Conservation (phyloP, 2,113 vertebrate species). For the Nansenia antarctica region DNA sequence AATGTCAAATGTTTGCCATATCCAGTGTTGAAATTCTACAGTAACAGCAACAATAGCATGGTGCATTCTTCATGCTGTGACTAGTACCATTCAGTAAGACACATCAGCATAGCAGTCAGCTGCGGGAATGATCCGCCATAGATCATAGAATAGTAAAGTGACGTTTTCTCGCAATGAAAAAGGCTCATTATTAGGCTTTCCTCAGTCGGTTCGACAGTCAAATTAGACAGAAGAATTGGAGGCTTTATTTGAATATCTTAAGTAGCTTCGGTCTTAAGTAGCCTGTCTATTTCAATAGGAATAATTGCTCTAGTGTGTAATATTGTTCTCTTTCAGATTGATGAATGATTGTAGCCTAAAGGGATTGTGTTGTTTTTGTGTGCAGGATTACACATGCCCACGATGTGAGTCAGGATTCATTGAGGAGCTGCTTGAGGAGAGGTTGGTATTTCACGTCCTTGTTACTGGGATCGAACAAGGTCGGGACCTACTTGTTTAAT, state of each 20-base stretch:
- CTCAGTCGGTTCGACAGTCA: neutral
- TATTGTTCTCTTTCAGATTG: too few species aligned
- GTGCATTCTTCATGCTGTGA: conserved; percentile 19
- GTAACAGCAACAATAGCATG: conserved; percentile 18
- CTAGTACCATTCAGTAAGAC: conserved; percentile 32
- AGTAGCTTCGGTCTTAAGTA: too few species aligned
- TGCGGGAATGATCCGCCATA: conserved; percentile 52
- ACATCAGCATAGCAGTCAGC: conserved; percentile 30
- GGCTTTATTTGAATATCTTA: too few species aligned
- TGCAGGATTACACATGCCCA: conserved; percentile 92
- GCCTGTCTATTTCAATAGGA: too few species aligned
- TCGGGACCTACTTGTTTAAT: conserved; percentile 67
- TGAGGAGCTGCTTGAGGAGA: conserved; percentile 90
- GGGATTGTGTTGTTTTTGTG: neutral
- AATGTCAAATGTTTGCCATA: neutral
- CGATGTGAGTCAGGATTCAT: conserved; percentile 95
- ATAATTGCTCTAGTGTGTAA: too few species aligned
- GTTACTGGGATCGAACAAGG: too few species aligned
- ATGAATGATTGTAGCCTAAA: neutral
- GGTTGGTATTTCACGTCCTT: too few species aligned
- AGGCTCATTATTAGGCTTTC: conserved; percentile 15
- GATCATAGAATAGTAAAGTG: conserved; percentile 18
- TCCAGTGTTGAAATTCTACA: conserved; percentile 8
- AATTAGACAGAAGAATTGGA: neutral
- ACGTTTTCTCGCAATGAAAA: conserved; percentile 33